These are phyloP conservation scores for Monopis laevigella DNA, from an alignment of 2,888 invertebrate genomes.

Conservation along the genomic window DNA sequence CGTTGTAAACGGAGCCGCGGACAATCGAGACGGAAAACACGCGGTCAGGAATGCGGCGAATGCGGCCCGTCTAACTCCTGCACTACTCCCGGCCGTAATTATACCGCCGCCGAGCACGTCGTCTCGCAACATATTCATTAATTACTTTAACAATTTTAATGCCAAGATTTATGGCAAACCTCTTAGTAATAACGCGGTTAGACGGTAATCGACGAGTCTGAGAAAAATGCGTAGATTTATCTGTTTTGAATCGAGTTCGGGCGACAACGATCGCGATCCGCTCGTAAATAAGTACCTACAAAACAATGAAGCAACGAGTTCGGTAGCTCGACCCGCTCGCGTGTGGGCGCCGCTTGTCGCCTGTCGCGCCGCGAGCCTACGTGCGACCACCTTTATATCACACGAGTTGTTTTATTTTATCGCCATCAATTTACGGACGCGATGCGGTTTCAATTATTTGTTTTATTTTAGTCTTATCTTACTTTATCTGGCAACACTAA, in stretches of 20 bases:
- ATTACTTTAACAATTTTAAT: constrained; percentile 9
- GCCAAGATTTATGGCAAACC: constrained; percentile 7
- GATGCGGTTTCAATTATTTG: constrained; percentile 28
- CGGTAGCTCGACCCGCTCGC: constrained; percentile 2
- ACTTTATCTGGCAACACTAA: constrained; percentile 22
- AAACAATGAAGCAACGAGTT: constrained; percentile 10
- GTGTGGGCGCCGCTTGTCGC: constrained; percentile 11
- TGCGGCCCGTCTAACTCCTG: constrained; percentile 31
- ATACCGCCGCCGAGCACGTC: neutral
- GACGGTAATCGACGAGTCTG: constrained; percentile 2
- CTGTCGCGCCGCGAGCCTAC: constrained; percentile 1
- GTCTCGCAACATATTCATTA: no score
- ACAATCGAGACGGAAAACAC: constrained; percentile 61
- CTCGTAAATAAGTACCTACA: neutral
- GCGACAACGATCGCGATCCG: neutral
- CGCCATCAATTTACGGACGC: constrained; percentile 10
- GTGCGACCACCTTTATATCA: constrained; percentile 9
- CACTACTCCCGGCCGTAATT: neutral
- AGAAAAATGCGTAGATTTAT: constrained; percentile 5
- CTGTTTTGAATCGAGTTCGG: neutral
- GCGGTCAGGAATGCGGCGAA: constrained; percentile 62
- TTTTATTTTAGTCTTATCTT: constrained; percentile 27
- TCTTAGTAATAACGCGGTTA: constrained; percentile 3
- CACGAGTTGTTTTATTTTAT: constrained; percentile 6
- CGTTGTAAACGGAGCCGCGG: constrained; percentile 66